phyloP scores from a whole-genome alignment of 2,113 vertebrate species.

The Cnemophilus loriae region DNA sequence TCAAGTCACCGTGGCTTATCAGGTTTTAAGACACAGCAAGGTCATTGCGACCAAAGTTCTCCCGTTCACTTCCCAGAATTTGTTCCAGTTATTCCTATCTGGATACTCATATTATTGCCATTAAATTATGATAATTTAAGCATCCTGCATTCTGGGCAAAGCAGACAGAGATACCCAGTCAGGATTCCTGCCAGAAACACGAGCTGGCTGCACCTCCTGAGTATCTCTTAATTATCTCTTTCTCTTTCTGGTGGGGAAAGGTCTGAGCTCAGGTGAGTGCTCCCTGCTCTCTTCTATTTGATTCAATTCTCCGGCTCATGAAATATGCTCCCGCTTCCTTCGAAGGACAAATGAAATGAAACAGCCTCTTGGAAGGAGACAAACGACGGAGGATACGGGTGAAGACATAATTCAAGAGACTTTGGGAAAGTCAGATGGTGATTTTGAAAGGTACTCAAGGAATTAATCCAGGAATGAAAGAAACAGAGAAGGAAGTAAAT shows the following conservation, averaged over 20 bases:
- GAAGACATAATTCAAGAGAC: not conserved
- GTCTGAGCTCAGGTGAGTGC: constrained; percentile 52
- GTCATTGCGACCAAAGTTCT: not conserved
- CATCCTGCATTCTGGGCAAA: not conserved
- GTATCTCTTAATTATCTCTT: constrained; percentile 64
- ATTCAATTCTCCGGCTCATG: constrained; percentile 34
- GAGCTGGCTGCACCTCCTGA: constrained; percentile 12
- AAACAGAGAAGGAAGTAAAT: not conserved
- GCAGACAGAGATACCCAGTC: constrained; percentile 1
- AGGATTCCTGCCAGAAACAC: constrained; percentile 26
- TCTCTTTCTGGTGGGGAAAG: constrained; percentile 52
- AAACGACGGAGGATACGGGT: not conserved
- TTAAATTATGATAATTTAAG: constrained; percentile 52
- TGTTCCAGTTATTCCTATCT: not conserved
- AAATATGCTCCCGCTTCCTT: constrained; percentile 5
- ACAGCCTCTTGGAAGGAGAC: constrained; percentile 33
- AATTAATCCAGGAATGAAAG: not conserved
- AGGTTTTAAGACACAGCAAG: not conserved
- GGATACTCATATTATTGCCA: not conserved
- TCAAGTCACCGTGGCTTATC: not conserved
- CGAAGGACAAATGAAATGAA: constrained; percentile 50
- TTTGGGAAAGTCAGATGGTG: not conserved
- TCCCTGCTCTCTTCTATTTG: constrained; percentile 22
- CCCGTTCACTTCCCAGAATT: not conserved
- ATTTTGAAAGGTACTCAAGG: not conserved